Percentiles rank a stretch among this genome's conserved stretches.
These are phyloP conservation scores for Gasteruption jaculator DNA, from an alignment of 2,888 invertebrate species.

Conservation along the genomic window DNA sequence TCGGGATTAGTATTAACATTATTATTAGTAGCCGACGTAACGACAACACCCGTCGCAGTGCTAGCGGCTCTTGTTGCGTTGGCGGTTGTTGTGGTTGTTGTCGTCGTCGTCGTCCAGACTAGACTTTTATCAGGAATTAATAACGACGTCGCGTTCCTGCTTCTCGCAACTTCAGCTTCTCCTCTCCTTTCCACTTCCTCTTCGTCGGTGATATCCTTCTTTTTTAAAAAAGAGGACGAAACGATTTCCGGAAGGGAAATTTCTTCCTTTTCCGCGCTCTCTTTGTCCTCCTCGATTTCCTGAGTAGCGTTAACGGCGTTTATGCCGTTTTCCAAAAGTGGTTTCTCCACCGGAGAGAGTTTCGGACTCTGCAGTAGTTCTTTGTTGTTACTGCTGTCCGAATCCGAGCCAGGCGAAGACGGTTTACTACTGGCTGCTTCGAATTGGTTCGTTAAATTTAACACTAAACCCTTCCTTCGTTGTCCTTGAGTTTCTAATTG, in stretches of 20 bases:
- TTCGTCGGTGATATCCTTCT: too few relatives aligned
- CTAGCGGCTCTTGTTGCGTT: not conserved
- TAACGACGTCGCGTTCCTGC: too few relatives aligned
- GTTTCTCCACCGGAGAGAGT: constrained; percentile 24
- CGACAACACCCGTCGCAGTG: not conserved
- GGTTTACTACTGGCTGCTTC: constrained; percentile 52
- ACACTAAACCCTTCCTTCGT: constrained; percentile 53
- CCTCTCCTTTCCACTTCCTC: too few relatives aligned
- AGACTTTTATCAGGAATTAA: constrained; percentile 52
- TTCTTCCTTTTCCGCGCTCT: too few relatives aligned
- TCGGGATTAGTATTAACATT: too few relatives aligned
- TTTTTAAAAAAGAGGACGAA: too few relatives aligned
- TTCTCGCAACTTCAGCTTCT: too few relatives aligned
- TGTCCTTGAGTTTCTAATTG: constrained; percentile 64
- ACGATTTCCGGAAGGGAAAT: too few relatives aligned
- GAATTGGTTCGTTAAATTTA: constrained; percentile 58
- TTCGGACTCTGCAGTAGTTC: constrained; percentile 22
- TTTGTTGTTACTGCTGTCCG: constrained; percentile 20
- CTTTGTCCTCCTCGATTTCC: too few relatives aligned
- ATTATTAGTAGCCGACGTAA: too few relatives aligned
- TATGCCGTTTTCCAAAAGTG: constrained; percentile 22
- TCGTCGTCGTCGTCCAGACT: constrained; percentile 48
- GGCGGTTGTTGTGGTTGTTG: constrained; percentile 15
- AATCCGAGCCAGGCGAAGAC: constrained; percentile 43
- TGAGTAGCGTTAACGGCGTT: too few relatives aligned